These are phyloP conservation scores for Colistium nudipinnis DNA, from an alignment of 2,113 vertebrate genomes.

Conservation along the genomic window DNA sequence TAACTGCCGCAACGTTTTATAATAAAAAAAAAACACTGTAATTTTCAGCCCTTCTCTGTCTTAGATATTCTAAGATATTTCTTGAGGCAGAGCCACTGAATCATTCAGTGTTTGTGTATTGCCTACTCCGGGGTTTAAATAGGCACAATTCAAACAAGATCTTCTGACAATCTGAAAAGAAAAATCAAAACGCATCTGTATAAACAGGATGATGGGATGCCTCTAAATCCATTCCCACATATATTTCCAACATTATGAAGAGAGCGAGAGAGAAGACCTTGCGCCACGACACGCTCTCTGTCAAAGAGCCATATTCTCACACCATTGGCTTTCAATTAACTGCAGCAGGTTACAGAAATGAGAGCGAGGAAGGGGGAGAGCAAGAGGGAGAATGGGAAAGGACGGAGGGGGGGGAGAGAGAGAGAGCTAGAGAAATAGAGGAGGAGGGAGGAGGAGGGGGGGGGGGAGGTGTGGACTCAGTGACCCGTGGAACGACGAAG, in stretches of 20 bases:
- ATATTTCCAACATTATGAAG: slow-evolving; percentile 51
- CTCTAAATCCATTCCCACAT: slow-evolving; percentile 39
- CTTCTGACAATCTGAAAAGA: slow-evolving; percentile 9
- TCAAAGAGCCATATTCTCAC: slow-evolving; percentile 78
- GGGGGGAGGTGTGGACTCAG: slow-evolving; percentile 51
- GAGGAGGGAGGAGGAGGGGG: slow-evolving; percentile 13
- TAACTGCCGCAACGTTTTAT: background rate
- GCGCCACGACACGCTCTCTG: slow-evolving; percentile 43
- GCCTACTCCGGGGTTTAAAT: slow-evolving; percentile 8
- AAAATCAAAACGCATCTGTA: background rate
- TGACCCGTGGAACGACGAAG: slow-evolving; percentile 68
- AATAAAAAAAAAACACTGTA: background rate
- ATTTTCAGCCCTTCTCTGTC: background rate
- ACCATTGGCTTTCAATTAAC: slow-evolving; percentile 81
- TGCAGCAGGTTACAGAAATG: slow-evolving; percentile 71
- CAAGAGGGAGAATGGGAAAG: slow-evolving; percentile 13
- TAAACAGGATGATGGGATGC: slow-evolving; percentile 36
- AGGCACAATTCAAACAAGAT: slow-evolving; percentile 20
- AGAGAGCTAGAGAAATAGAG: background rate
- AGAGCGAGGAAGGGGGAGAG: slow-evolving; percentile 26
- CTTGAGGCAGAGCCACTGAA: slow-evolving; percentile 1
- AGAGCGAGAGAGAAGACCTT: slow-evolving; percentile 46
- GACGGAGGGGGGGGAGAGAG: slow-evolving; percentile 12
- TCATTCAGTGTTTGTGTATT: slow-evolving; percentile 5
- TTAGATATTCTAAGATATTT: background rate